A percentile compares a stretch with the other conserved stretches of the same genome.
Evolutionary conservation across 2,797 vertebrate species (phyloP).

Genomic region (Enteromius fasciolatus): DNA sequence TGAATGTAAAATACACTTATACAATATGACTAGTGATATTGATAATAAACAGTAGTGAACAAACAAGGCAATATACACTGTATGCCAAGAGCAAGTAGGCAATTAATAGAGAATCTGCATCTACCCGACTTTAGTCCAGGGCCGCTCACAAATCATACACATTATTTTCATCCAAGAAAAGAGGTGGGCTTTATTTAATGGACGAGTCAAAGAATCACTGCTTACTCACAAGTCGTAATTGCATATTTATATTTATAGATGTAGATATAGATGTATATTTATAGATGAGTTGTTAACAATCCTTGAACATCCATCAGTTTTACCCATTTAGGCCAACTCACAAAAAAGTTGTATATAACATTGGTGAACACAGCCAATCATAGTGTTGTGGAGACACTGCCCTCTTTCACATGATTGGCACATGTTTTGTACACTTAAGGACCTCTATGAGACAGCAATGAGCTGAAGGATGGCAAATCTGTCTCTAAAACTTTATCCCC

Average conservation of each 20-base stretch:
- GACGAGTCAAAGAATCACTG: not conserved
- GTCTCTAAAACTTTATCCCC: not conserved
- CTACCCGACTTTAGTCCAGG: slow-evolving; percentile 28
- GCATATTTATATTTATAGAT: not conserved
- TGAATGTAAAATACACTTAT: not conserved
- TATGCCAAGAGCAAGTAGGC: slow-evolving; percentile 18
- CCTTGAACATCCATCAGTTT: not conserved
- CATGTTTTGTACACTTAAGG: not conserved
- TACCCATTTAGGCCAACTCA: not conserved
- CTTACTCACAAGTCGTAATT: not conserved
- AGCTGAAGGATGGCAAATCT: not conserved
- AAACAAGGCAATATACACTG: not conserved
- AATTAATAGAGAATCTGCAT: slow-evolving; percentile 38
- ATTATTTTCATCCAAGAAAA: slow-evolving; percentile 15
- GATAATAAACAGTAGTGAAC: slow-evolving; percentile 6
- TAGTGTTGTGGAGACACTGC: not conserved
- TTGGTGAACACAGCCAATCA: not conserved
- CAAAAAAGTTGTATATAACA: not conserved
- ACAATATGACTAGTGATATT: slow-evolving; percentile 2
- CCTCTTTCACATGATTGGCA: not conserved
- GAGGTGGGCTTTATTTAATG: not conserved
- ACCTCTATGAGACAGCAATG: not conserved
- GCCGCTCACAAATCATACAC: slow-evolving; percentile 3
- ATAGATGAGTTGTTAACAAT: not conserved
- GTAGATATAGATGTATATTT: too few species aligned